Percentiles rank a stretch among this genome's conserved stretches.
These are phyloP conservation scores for Polyploca ridens DNA, from an alignment of 2,888 invertebrate genomes.

Conservation along the genomic window DNA sequence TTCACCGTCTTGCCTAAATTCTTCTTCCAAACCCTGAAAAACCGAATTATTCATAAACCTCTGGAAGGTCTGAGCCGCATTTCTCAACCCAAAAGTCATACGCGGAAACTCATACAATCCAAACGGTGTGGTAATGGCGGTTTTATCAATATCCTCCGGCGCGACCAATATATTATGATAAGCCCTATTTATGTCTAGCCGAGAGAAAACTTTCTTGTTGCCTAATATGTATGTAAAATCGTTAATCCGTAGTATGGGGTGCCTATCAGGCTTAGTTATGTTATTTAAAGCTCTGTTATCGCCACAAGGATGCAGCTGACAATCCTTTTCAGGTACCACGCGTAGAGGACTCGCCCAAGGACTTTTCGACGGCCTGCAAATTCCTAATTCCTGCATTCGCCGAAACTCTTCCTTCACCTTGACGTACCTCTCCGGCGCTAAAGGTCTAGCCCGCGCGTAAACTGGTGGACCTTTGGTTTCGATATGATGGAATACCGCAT, in stretches of 20 bases:
- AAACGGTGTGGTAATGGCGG: constrained; percentile 12
- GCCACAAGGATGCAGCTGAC: constrained; percentile 5
- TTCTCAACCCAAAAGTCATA: background rate
- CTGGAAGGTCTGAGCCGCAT: background rate
- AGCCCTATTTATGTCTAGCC: constrained; percentile 22
- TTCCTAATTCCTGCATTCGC: too few relatives aligned
- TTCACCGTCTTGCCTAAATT: too few relatives aligned
- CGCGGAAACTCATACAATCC: too few relatives aligned
- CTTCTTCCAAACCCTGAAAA: constrained; percentile 12
- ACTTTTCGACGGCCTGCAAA: too few relatives aligned
- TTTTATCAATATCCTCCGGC: constrained; percentile 22
- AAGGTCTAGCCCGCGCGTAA: too few relatives aligned
- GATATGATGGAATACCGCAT: too few relatives aligned
- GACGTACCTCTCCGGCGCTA: too few relatives aligned
- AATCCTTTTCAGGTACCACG: too few relatives aligned
- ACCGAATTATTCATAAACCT: constrained; percentile 7
- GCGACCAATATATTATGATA: constrained; percentile 23
- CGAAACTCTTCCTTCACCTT: too few relatives aligned
- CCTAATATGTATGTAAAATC: constrained; percentile 20
- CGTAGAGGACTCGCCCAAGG: too few relatives aligned
- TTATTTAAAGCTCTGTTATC: constrained; percentile 15
- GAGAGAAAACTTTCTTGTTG: constrained; percentile 23
- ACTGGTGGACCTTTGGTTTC: too few relatives aligned
- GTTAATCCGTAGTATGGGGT: constrained; percentile 18
- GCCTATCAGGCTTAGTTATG: constrained; percentile 20